Evolutionary conservation across 1,140 invertebrate genomes (phyloP), one percentile per base, ranked within the genome.

Genomic region (Heliconius congener): DNA sequence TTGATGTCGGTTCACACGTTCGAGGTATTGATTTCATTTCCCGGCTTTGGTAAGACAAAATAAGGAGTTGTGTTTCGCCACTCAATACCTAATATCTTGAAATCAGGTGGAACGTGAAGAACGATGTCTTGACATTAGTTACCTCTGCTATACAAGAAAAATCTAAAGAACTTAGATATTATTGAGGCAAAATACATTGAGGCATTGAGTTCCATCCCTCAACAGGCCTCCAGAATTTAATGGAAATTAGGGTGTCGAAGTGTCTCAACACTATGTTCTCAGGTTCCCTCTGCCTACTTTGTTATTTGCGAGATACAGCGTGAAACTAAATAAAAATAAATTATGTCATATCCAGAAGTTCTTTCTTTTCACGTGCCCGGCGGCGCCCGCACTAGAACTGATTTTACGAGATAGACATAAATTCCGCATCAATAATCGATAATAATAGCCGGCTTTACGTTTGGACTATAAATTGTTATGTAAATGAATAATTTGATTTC

Each of bases 341-440:
- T n/a, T 9, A 30, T 66, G 60, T 27, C 60, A 16, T 9, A 66
- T 66, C 60, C 13, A 66, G 60, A 66, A 30, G 9, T 27, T 66
- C 0, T 66, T 27, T 27, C n/a, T 11, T 66, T 66, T 66, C 23
- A 66, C 60, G 60, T 66, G 60, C 60, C 60, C 60, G 23, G 60
- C 23, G 60, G 23, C 23, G 60, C 55, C n/a, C 23, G 60, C 60
- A 27, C 60, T 66, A 66, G 60, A 66, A 66, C 60, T 66, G 60
- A 66, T 66, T 66, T 66, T 66, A 66, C 60, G 27, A 66, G 60
- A 66, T 66, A 30, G 60, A 4, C 60, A 30, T 66, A 66, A 66
- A 66, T 66, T 5, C 23, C 13, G 60, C 23, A 66, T 66, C 23
- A 27, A 66, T 27, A 66, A 66, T 66, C 60, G 27, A 66, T 66